Evolutionary conservation across 2,888 invertebrate species (phyloP).

Genomic region (Cylindroiulus punctatus): DNA sequence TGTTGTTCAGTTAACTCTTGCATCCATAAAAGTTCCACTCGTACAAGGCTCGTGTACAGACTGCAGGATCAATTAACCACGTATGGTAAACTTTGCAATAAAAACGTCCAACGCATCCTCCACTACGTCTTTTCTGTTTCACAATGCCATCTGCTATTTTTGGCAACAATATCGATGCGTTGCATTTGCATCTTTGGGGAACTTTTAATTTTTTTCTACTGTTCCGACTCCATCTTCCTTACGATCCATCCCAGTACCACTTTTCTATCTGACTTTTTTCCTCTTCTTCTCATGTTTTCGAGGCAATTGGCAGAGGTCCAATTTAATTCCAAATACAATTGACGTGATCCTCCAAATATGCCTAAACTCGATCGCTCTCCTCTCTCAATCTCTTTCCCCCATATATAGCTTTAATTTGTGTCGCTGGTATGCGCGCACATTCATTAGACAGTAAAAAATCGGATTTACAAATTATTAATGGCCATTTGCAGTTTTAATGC

Average conservation of each 20-base stretch:
- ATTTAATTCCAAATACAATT: slow-evolving; percentile 42
- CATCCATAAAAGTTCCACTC: too few relatives aligned
- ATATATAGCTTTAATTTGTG: slow-evolving; percentile 13
- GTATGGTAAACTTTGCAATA: slow-evolving; percentile 7
- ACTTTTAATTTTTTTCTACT: background rate
- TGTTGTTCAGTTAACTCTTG: too few relatives aligned
- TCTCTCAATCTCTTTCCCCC: slow-evolving; percentile 6
- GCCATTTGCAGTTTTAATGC: slow-evolving; percentile 33
- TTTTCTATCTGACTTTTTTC: background rate
- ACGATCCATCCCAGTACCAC: slow-evolving; percentile 1
- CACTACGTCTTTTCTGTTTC: background rate
- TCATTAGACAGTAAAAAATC: slow-evolving; percentile 7
- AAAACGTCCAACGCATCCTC: background rate
- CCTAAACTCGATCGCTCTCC: slow-evolving; percentile 12
- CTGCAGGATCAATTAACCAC: background rate
- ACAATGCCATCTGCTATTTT: slow-evolving; percentile 1
- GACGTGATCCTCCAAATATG: slow-evolving; percentile 25
- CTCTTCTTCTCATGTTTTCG: background rate
- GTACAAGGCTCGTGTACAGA: background rate
- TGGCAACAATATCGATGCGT: slow-evolving; percentile 20
- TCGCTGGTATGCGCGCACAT: slow-evolving; percentile 22
- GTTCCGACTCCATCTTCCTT: slow-evolving; percentile 22
- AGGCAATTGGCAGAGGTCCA: slow-evolving; percentile 38
- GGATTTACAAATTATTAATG: slow-evolving; percentile 38
- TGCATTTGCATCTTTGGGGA: background rate